Conservation (phyloP, 2,113 vertebrate genomes). For the Rhea pennata region DNA sequence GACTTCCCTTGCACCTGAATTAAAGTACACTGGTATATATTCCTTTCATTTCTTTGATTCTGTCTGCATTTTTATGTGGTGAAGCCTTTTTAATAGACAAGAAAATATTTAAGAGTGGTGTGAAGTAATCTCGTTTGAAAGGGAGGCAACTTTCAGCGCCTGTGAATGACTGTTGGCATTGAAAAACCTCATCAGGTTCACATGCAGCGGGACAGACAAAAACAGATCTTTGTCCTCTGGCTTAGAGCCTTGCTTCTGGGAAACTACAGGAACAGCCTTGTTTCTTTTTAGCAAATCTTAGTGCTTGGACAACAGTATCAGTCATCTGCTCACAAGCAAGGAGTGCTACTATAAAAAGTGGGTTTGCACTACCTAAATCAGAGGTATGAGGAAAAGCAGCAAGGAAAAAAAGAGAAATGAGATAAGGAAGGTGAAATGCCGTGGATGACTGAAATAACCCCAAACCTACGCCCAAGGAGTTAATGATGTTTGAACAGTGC, state of each 20-base stretch:
- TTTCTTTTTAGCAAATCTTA: neutral
- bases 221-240: neutral
- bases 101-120: neutral
- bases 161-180: neutral
- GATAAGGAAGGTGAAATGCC: neutral
- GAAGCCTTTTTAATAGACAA: neutral
- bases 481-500: neutral
- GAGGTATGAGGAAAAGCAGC: neutral
- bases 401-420: rapidly evolving
- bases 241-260: neutral
- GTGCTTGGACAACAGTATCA: neutral
- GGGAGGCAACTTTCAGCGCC: neutral
- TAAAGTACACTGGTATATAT: neutral
- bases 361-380: neutral
- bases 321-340: neutral
- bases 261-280: neutral
- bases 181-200: neutral
- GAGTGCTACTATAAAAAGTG: neutral
- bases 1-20: neutral
- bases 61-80: neutral
- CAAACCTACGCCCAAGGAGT: neutral
- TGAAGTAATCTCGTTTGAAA: neutral
- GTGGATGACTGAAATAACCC: neutral
- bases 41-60: neutral
- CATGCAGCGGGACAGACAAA: neutral